Evolutionary conservation across 2,888 invertebrate species (phyloP).

Genomic region (Phrixothrix hirtus): DNA sequence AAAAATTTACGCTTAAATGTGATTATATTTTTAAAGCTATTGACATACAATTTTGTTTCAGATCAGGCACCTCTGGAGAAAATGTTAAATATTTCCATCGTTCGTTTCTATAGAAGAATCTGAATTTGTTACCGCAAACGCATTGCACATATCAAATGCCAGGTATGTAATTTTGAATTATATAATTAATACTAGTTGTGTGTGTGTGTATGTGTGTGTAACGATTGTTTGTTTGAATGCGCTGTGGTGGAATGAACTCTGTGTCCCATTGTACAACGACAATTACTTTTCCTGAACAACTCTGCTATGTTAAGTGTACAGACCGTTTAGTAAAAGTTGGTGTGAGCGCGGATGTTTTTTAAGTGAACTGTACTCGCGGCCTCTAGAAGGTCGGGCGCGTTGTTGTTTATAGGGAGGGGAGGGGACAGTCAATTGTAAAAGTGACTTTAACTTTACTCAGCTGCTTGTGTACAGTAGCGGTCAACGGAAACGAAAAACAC

Average conservation of each 20-base stretch:
- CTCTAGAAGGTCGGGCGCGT: slow-evolving; percentile 53
- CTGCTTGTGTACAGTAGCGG: slow-evolving; percentile 40
- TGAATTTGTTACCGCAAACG: slow-evolving; percentile 1
- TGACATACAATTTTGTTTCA: slow-evolving; percentile 4
- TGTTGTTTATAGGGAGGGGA: slow-evolving; percentile 39
- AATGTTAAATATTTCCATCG: slow-evolving; percentile 8
- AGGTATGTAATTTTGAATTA: slow-evolving; percentile 4
- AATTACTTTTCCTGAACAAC: slow-evolving; percentile 20
- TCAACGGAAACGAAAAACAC: slow-evolving; percentile 40
- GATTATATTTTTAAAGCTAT: neutral
- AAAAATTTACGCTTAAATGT: neutral
- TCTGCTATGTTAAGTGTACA: slow-evolving; percentile 29
- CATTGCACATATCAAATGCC: slow-evolving; percentile 15
- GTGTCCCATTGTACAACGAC: slow-evolving; percentile 15
- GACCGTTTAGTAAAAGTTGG: slow-evolving; percentile 34
- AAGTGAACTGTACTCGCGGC: slow-evolving; percentile 49
- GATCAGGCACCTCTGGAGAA: slow-evolving; percentile 7
- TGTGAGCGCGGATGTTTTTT: slow-evolving; percentile 40
- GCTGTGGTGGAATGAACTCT: slow-evolving; percentile 10
- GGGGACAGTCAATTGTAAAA: slow-evolving; percentile 38
- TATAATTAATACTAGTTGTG: neutral
- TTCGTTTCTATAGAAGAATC: neutral
- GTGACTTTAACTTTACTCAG: slow-evolving; percentile 40
- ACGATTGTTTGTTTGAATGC: neutral
- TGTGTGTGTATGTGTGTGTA: neutral